A percentile compares a stretch with the other conserved stretches of the same genome.
Evolutionary conservation across 2,888 invertebrate species (phyloP).

Genomic region (Lomographa bimaculata): DNA sequence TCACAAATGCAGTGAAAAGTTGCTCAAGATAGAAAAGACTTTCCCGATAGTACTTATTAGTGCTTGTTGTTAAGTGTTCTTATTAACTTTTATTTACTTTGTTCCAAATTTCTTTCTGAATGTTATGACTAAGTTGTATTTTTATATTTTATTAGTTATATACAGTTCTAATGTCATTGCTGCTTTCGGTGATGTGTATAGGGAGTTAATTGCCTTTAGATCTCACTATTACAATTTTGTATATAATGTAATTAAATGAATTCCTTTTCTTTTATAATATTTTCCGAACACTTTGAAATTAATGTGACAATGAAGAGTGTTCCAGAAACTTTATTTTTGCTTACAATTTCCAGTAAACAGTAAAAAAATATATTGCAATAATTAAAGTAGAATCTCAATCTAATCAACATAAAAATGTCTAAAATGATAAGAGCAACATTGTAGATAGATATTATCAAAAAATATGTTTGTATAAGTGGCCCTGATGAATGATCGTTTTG

Average conservation of each 20-base stretch:
- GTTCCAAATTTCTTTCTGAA: background rate
- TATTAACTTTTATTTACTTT: conserved; percentile 1
- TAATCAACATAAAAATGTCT: conserved; percentile 1
- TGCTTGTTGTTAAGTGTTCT: too few relatives aligned
- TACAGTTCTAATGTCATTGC: conserved; percentile 6
- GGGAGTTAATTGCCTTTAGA: conserved; percentile 57
- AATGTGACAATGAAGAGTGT: conserved; percentile 1
- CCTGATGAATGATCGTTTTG: too few relatives aligned
- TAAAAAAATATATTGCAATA: too few relatives aligned
- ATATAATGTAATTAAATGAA: conserved; percentile 74
- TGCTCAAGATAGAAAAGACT: conserved; percentile 15
- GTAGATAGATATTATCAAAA: too few relatives aligned
- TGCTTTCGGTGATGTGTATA: conserved; percentile 61
- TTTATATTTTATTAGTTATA: conserved; percentile 5
- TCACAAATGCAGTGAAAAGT: conserved; percentile 45
- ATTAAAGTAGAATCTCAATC: conserved; percentile 13
- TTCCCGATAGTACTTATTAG: too few relatives aligned
- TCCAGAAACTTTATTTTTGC: too few relatives aligned
- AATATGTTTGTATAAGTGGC: background rate
- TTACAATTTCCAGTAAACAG: too few relatives aligned
- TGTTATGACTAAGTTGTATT: background rate
- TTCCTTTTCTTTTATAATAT: conserved; percentile 47
- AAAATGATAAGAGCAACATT: background rate
- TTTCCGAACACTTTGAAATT: conserved; percentile 11
- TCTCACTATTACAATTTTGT: conserved; percentile 72